Evolutionary conservation across 1,140 invertebrate species (phyloP).

Genomic region (Nephotettix cincticeps): DNA sequence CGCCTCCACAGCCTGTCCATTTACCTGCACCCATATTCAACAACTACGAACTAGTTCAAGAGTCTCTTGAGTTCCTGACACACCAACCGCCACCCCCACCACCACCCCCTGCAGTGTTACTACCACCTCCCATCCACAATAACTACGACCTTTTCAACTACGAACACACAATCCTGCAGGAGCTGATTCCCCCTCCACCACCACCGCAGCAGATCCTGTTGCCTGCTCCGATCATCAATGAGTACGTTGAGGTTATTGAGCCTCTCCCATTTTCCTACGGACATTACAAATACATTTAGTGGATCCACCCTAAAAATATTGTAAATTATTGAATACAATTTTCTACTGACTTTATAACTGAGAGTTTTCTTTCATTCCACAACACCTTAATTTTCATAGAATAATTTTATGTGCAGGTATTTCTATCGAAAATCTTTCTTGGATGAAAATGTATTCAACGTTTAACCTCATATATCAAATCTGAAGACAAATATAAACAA

Average conservation of each 20-base stretch:
- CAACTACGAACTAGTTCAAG: background rate
- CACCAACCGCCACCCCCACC: constrained; percentile 1
- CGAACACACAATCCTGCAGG: background rate
- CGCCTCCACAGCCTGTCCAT: background rate
- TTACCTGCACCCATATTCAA: background rate
- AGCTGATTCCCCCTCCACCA: background rate
- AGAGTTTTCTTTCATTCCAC: too few species aligned
- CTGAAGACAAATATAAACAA: too few species aligned
- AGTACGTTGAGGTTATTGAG: background rate
- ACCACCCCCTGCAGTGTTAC: background rate
- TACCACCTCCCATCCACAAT: constrained; percentile 2
- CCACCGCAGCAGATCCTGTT: background rate
- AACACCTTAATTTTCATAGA: too few species aligned
- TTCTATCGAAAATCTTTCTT: too few species aligned
- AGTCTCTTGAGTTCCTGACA: background rate
- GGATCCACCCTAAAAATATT: too few species aligned
- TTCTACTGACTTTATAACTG: too few species aligned
- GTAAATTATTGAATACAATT: too few species aligned
- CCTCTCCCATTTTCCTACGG: background rate
- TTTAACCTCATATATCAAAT: too few species aligned
- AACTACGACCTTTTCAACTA: background rate
- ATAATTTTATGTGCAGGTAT: too few species aligned
- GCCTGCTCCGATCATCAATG: background rate
- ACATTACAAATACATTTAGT: too few species aligned
- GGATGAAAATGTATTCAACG: too few species aligned